Evolutionary conservation across 2,113 vertebrate genomes (phyloP), one percentile per base, ranked within the genome.

Genomic region (Sinosuthora webbiana): DNA sequence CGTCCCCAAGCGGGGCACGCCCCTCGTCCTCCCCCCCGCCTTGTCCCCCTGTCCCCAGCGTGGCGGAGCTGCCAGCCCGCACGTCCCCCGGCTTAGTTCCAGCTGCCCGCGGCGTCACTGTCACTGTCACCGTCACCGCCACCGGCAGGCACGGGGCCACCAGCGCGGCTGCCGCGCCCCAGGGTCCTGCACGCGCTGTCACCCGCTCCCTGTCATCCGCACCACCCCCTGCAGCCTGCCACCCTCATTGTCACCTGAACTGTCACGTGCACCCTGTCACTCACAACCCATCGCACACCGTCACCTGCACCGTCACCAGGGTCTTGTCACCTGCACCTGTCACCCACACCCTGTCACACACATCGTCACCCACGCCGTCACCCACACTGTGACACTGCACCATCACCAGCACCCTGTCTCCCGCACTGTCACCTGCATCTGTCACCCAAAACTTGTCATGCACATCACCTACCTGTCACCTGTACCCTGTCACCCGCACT

Each of bases 41-140:
- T 49, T 35, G 55, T 64, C 41, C 79, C 69, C 57, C 63, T 53
- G 30, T 82, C 53, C 82, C 84, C 70, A 28, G 52, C 68, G 35
- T 9, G 60, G 95, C 37, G 14, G 71, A 87, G 94, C 71, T 94
- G 95, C 89, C 89, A 65, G 23, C 63, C 35, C 45, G 93, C 95
- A 93, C 93, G 86, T 92, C 93, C 79, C 88, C 62, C 28, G 71
- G 95, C 83, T 86, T 77, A 60, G 47, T 50, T 60, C 83, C 83
- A 77, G 71, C 83, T 86, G 83, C 83, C 83, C 27, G 73, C 83
- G 63, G 71, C 73, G 73, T 87, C 73, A 87, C 50, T 65, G 82
- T 86, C 71, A 12, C 57, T 60, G 56, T 59, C n/a, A 59, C 56
- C 33, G 57, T 17, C 57, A 37, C 73, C 33, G 63, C 63, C 71